Percentiles rank a stretch among this genome's conserved stretches.
phyloP scores from a whole-genome alignment of 2,797 vertebrate genomes.

The Sandelia bainsii region DNA sequence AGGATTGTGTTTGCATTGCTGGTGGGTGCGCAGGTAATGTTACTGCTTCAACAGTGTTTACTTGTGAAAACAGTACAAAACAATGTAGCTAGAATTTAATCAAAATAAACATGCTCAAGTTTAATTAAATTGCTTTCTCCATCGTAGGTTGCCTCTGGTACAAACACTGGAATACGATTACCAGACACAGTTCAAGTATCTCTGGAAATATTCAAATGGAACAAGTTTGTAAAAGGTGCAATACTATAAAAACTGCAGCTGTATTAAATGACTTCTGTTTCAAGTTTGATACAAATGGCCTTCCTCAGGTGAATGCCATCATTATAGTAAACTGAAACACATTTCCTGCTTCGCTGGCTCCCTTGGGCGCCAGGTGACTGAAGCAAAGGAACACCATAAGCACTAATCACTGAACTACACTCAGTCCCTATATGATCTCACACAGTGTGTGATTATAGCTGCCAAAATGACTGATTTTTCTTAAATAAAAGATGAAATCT shows the following conservation, averaged over 20 bases:
- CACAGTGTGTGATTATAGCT: conserved; percentile 5
- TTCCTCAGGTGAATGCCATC: conserved; percentile 31
- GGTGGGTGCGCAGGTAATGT: conserved; percentile 57
- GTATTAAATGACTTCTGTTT: conserved; percentile 32
- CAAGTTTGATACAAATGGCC: conserved; percentile 20
- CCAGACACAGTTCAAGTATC: conserved; percentile 35
- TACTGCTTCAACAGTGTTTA: conserved; percentile 60
- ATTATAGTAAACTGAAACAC: conserved; percentile 36
- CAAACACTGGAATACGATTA: conserved; percentile 65
- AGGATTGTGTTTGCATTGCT: conserved; percentile 51
- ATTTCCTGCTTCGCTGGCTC: conserved; percentile 39
- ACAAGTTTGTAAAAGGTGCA: conserved; percentile 52
- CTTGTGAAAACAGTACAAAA: conserved; percentile 59
- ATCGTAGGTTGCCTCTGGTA: conserved; percentile 64
- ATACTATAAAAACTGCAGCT: not conserved
- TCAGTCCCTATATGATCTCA: conserved; percentile 15
- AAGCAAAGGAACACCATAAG: conserved; percentile 25
- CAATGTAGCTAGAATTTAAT: conserved; percentile 63
- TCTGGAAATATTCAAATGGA: conserved; percentile 38
- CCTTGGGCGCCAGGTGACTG: conserved; percentile 27
- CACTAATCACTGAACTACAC: conserved; percentile 41
- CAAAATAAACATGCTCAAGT: conserved; percentile 60
- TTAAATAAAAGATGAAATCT: conserved; percentile 9
- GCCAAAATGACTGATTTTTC: not conserved
- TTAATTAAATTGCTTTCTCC: conserved; percentile 66